A percentile compares a stretch with the other conserved stretches of the same genome.
Evolutionary conservation across 2,888 invertebrate genomes (phyloP).

Genomic region (Aspidapion aeneum): DNA sequence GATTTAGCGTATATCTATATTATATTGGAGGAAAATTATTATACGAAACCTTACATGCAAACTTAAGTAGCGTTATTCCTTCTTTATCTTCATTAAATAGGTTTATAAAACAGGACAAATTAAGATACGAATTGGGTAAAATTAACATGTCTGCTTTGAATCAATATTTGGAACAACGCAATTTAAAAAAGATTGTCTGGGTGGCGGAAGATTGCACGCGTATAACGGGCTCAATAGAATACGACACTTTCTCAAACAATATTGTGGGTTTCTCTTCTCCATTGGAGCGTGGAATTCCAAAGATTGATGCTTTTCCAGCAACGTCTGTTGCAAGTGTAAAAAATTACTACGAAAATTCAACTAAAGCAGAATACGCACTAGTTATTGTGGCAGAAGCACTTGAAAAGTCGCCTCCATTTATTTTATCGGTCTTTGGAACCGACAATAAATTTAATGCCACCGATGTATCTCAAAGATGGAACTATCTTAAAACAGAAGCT

Average conservation of each 20-base stretch:
- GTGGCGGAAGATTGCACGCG: slow-evolving; percentile 7
- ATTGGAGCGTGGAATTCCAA: slow-evolving; percentile 8
- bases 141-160: not conserved
- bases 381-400: too few relatives aligned
- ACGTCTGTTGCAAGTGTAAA: not conserved
- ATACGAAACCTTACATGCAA: too few relatives aligned
- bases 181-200: slow-evolving; percentile 7
- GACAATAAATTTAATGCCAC: too few relatives aligned
- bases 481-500: too few relatives aligned
- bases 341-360: slow-evolving; percentile 1
- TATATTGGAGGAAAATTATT: slow-evolving; percentile 4
- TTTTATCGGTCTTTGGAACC: too few relatives aligned
- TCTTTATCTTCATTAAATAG: too few relatives aligned
- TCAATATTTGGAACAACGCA: slow-evolving; percentile 1
- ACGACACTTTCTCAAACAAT: slow-evolving; percentile 6
- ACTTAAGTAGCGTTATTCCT: too few relatives aligned
- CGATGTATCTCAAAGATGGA: too few relatives aligned
- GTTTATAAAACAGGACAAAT: not conserved
- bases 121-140: not conserved
- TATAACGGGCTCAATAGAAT: slow-evolving; percentile 8
- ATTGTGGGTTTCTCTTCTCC: slow-evolving; percentile 9
- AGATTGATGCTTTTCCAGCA: slow-evolving; percentile 6
- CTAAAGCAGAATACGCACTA: slow-evolving; percentile 11
- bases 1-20: not conserved
- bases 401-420: too few relatives aligned